A percentile compares a stretch with the other conserved stretches of the same genome.
phyloP scores from a whole-genome alignment of 1,140 invertebrate species.

The Acyrthosiphon pisum region DNA sequence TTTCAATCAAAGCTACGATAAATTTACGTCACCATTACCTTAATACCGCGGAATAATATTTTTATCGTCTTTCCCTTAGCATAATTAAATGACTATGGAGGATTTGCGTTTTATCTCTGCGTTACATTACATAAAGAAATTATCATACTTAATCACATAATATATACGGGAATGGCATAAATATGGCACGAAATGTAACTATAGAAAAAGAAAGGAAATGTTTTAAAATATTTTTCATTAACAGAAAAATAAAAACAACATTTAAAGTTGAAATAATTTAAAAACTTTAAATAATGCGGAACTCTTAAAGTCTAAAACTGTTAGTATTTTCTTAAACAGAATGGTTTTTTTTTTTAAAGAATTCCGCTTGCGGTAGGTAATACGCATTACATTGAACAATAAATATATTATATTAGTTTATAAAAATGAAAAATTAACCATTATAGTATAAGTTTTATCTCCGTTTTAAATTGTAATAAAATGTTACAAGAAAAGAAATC shows the following conservation, averaged over 20 bases:
- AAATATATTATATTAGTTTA: slow-evolving; percentile 10
- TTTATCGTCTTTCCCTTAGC: background rate
- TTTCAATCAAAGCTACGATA: background rate
- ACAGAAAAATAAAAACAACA: slow-evolving; percentile 1
- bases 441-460: background rate
- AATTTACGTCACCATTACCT: background rate
- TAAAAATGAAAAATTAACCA: slow-evolving; percentile 18
- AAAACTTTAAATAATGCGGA: slow-evolving; percentile 20
- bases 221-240: slow-evolving; percentile 15
- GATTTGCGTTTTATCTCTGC: slow-evolving; percentile 7
- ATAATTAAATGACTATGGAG: slow-evolving; percentile 15
- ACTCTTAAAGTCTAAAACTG: slow-evolving; percentile 5
- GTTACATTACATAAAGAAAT: slow-evolving; percentile 2
- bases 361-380: background rate
- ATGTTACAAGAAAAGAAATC: background rate
- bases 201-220: background rate
- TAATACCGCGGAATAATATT: background rate
- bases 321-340: slow-evolving; percentile 2
- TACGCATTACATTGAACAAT: background rate
- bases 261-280: slow-evolving; percentile 3
- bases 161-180: background rate
- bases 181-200: background rate
- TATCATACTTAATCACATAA: slow-evolving; percentile 45
- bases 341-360: background rate
- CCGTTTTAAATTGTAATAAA: background rate